Evolutionary conservation across 2,797 vertebrate genomes (phyloP).

Genomic region (Lerista edwardsae): DNA sequence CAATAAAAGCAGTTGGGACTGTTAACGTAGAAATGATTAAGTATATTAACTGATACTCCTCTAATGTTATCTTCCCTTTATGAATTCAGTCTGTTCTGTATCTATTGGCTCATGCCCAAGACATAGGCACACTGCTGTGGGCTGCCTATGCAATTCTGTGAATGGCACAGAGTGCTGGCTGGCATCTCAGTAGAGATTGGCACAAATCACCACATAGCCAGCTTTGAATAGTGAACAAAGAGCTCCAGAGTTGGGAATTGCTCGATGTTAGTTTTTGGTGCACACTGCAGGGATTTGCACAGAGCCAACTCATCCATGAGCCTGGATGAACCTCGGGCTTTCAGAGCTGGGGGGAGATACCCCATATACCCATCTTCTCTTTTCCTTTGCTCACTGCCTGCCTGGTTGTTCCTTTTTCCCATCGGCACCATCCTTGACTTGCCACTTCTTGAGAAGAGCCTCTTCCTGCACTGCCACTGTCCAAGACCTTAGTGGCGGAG

Average conservation of each 20-base stretch:
- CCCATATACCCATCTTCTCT: too few species aligned
- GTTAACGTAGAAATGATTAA: not conserved
- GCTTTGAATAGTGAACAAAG: not conserved
- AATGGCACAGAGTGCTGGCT: not conserved
- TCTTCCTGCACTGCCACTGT: too few species aligned
- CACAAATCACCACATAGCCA: not conserved
- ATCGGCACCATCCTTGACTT: too few species aligned
- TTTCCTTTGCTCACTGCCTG: too few species aligned
- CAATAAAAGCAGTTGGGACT: not conserved
- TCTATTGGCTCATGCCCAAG: not conserved
- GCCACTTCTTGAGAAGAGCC: too few species aligned
- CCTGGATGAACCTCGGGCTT: too few species aligned
- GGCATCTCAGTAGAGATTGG: too few species aligned
- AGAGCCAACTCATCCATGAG: too few species aligned
- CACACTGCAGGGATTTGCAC: not conserved
- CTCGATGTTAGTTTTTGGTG: too few species aligned
- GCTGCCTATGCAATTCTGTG: not conserved
- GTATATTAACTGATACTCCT: not conserved
- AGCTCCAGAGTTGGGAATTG: not conserved
- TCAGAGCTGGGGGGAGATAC: too few species aligned
- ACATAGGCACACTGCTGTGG: not conserved
- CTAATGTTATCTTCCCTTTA: not conserved
- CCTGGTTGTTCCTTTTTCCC: too few species aligned
- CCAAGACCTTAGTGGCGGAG: too few species aligned
- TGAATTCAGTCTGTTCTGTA: not conserved